phyloP scores from a whole-genome alignment of 2,113 vertebrate genomes.

The Oenanthe melanoleuca region DNA sequence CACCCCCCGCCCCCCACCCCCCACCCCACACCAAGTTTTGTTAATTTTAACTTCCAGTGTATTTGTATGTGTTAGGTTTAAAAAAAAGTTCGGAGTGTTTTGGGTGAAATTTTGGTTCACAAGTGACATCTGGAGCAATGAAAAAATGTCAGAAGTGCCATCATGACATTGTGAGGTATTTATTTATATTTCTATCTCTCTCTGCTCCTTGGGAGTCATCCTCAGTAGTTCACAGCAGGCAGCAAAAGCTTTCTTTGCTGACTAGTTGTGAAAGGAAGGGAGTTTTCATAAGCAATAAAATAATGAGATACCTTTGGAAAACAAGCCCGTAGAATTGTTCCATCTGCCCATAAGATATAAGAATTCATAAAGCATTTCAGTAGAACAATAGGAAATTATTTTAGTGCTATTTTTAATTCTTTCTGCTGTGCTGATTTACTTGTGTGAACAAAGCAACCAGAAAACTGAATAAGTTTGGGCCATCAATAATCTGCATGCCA shows the following conservation, averaged over 20 bases:
- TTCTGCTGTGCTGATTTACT: not conserved
- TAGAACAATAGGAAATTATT: conserved; percentile 2
- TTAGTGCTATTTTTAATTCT: conserved; percentile 9
- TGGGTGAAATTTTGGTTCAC: not conserved
- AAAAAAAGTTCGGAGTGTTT: not conserved
- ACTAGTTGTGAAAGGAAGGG: not conserved
- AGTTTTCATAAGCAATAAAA: not conserved
- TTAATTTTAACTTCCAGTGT: not conserved
- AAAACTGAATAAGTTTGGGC: not conserved
- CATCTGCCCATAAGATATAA: not conserved
- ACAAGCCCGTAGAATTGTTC: conserved; percentile 17
- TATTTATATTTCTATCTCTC: not conserved
- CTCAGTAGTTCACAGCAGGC: not conserved
- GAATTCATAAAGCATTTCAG: not conserved
- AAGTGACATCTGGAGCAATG: not conserved
- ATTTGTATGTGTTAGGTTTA: not conserved
- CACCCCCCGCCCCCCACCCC: rapidly evolving
- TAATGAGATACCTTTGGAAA: conserved; percentile 6
- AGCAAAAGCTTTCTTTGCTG: not conserved
- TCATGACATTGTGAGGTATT: not conserved
- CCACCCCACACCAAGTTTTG: not conserved
- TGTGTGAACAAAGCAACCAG: not conserved
- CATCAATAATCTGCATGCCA: not conserved
- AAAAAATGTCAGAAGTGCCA: not conserved
- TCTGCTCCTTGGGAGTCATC: not conserved